Evolutionary conservation across 2,113 vertebrate species (phyloP).

Genomic region (Macrotis lagotis): DNA sequence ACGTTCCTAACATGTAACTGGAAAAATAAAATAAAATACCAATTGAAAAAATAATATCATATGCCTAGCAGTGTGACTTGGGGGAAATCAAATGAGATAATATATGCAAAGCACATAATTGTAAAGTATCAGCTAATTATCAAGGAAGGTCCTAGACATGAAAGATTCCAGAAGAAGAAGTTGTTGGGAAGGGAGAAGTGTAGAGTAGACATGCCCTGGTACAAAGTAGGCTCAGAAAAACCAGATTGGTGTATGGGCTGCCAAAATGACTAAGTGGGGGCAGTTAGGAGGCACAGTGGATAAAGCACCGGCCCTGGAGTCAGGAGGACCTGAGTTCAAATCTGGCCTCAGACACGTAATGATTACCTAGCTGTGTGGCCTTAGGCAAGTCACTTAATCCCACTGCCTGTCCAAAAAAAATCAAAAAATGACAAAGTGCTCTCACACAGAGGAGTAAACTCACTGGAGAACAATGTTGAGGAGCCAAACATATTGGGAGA

Average conservation of each 20-base stretch:
- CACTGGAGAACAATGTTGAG: conserved; percentile 23
- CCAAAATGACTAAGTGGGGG: neutral
- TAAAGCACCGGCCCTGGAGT: no score
- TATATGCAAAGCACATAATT: conserved; percentile 22
- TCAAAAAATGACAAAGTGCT: conserved; percentile 18
- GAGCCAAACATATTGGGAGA: conserved; percentile 3
- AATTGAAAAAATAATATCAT: no score
- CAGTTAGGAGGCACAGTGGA: no score
- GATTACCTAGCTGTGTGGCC: no score
- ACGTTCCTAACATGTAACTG: no score
- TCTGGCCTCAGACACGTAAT: no score
- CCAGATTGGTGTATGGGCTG: neutral
- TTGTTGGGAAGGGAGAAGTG: neutral
- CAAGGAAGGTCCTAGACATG: neutral
- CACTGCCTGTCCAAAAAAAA: no score
- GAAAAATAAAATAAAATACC: no score
- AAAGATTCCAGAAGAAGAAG: neutral
- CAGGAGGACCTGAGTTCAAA: no score
- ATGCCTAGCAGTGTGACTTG: neutral
- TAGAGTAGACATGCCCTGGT: neutral
- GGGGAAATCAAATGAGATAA: conserved; percentile 3
- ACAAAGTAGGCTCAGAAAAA: neutral
- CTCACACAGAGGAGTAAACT: neutral
- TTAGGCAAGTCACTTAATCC: no score
- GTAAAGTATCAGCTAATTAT: neutral